Evolutionary conservation across 2,797 vertebrate species (phyloP), one percentile per base, ranked within the genome.

Genomic region (Acrossocheilus fasciatus): DNA sequence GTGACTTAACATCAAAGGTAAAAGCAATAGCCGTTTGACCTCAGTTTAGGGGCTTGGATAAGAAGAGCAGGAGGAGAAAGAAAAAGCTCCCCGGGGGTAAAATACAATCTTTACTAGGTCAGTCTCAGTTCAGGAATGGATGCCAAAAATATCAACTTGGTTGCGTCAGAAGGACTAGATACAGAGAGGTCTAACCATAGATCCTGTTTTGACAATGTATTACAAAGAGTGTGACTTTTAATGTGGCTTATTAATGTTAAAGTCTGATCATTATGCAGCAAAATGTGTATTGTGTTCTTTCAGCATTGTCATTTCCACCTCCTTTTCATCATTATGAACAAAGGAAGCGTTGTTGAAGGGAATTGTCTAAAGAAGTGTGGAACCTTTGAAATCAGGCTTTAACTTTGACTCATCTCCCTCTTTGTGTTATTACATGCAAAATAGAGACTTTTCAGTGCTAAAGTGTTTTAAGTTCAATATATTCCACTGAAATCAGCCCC

Each of bases 1-100:
- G 72, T 84, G 73, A 34, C 79, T 30, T 85, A 26, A 83, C 57
- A 75, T 86, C 72, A 89, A 47, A 88, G 72, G 52, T 20, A 47
- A 74, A 57, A 4, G 36, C 10, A 68, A 57, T 59, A 79, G 62
- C 23, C 4, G 45, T 34, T 66, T 66, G 62, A 54, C 36, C 64
- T 78, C 26, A 17, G 59, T 62, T 75, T 39, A 20, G 34, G n/a
- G 34, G 20, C 41, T 70, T 43, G 41, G 68, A 76, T 62, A 75
- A 50, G 26, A 81, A 36, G 77, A 78, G 57, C 52, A 30, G 69
- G n/a, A 52, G 50, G 39, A 50, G 14, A 23, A 64, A 18, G 57
- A 68, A 70, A 75, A n/a, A 43, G n/a, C 39, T 77, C n/a, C 41
- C n/a, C 20, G 20, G 45, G 86, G 34, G 39, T 36, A 62, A 10